These are phyloP conservation scores for Microchirus variegatus DNA, from an alignment of 2,797 vertebrate species.

Conservation along the genomic window DNA sequence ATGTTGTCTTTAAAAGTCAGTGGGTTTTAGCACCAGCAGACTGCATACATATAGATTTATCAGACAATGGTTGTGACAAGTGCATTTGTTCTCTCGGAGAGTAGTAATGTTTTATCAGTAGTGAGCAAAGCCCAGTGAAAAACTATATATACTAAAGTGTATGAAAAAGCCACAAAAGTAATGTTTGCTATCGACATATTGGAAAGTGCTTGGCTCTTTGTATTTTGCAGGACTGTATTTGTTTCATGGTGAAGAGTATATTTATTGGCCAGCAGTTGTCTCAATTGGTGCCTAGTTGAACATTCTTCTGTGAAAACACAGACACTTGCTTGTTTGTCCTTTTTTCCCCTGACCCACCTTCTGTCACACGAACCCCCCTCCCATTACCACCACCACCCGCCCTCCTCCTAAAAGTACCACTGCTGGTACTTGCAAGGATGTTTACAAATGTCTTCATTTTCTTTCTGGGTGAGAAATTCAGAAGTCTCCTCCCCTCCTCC, in stretches of 20 bases:
- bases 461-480: slow-evolving; percentile 78
- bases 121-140: slow-evolving; percentile 77
- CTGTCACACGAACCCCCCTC: slow-evolving; percentile 57
- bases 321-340: slow-evolving; percentile 67
- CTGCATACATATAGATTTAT: slow-evolving; percentile 78
- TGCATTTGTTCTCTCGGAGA: slow-evolving; percentile 80
- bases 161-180: slow-evolving; percentile 79
- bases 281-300: slow-evolving; percentile 82
- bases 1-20: slow-evolving; percentile 77
- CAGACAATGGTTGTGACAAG: slow-evolving; percentile 81
- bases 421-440: slow-evolving; percentile 84
- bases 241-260: slow-evolving; percentile 82
- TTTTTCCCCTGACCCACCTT: slow-evolving; percentile 49
- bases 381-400: neutral
- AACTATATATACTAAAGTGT: slow-evolving; percentile 79
- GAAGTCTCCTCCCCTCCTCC: slow-evolving; percentile 72
- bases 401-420: slow-evolving; percentile 61
- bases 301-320: slow-evolving; percentile 77
- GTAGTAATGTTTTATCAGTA: slow-evolving; percentile 79
- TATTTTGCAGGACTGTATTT: slow-evolving; percentile 80
- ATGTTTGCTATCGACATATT: slow-evolving; percentile 79
- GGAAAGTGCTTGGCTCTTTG: slow-evolving; percentile 82
- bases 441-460: slow-evolving; percentile 86
- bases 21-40: slow-evolving; percentile 79
- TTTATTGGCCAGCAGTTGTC: slow-evolving; percentile 82